phyloP scores from a whole-genome alignment of 2,113 vertebrate genomes.

The Anhinga rufa region DNA sequence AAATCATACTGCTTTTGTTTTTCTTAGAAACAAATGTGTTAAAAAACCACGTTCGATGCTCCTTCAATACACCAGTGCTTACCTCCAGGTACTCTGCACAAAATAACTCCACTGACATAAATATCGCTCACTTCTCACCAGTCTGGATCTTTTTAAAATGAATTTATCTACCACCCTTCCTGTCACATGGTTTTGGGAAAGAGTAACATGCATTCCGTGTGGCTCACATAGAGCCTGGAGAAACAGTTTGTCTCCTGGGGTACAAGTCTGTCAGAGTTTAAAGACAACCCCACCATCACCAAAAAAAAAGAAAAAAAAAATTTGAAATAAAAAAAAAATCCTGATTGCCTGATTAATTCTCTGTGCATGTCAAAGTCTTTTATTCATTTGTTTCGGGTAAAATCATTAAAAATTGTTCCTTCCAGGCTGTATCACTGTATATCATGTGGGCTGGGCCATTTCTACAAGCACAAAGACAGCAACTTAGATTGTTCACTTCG shows the following conservation, averaged over 20 bases:
- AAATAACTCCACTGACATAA: slow-evolving; percentile 4
- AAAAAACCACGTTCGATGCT: background rate
- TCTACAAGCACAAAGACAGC: slow-evolving; percentile 38
- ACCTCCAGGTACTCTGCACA: background rate
- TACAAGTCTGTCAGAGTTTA: background rate
- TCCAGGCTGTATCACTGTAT: background rate
- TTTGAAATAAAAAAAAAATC: background rate
- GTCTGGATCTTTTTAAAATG: background rate
- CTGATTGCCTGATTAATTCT: background rate
- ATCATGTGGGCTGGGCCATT: background rate
- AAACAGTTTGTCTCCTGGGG: background rate
- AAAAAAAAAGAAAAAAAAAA: background rate
- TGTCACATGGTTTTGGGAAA: background rate
- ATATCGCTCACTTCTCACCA: background rate
- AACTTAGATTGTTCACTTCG: slow-evolving; percentile 57
- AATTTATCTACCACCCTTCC: background rate
- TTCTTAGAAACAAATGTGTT: slow-evolving; percentile 7
- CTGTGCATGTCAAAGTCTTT: background rate
- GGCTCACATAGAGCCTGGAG: background rate
- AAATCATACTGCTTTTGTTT: slow-evolving; percentile 13
- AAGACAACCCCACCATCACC: background rate
- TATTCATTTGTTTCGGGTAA: background rate
- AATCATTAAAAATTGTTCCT: background rate
- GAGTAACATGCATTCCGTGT: background rate
- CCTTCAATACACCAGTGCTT: background rate